Percentiles rank a stretch among this genome's conserved stretches.
These are phyloP conservation scores for Apeira syringaria DNA, from an alignment of 2,888 invertebrate genomes.

Conservation along the genomic window DNA sequence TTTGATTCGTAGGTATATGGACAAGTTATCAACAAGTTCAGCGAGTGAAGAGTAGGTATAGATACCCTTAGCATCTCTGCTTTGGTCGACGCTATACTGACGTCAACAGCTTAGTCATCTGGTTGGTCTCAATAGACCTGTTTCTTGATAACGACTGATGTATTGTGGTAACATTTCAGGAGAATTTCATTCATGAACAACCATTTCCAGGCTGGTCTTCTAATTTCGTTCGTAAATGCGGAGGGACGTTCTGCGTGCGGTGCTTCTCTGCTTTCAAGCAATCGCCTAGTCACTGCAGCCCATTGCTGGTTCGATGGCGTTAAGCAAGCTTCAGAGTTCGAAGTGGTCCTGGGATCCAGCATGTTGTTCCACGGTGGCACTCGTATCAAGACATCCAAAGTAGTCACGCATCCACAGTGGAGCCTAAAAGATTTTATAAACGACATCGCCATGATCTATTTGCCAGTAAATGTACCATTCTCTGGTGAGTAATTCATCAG, in stretches of 20 bases:
- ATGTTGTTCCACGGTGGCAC: constrained; percentile 52
- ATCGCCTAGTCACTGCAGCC: constrained; percentile 55
- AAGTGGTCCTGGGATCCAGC: constrained; percentile 52
- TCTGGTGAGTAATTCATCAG: constrained; percentile 40
- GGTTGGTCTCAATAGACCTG: too few relatives aligned
- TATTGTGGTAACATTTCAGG: too few relatives aligned
- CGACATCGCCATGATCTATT: constrained; percentile 54
- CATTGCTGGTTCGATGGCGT: constrained; percentile 60
- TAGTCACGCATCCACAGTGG: constrained; percentile 51
- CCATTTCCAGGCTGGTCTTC: constrained; percentile 47
- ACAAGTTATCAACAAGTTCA: too few relatives aligned
- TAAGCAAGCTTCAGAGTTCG: constrained; percentile 45
- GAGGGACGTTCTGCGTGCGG: constrained; percentile 55
- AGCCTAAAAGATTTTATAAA: constrained; percentile 36
- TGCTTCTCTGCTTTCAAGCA: constrained; percentile 43
- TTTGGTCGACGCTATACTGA: too few relatives aligned
- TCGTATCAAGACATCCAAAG: constrained; percentile 43
- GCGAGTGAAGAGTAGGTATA: too few relatives aligned
- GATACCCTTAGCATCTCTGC: too few relatives aligned
- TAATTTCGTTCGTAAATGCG: constrained; percentile 45
- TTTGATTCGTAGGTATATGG: too few relatives aligned
- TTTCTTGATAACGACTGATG: too few relatives aligned
- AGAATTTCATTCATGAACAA: too few relatives aligned
- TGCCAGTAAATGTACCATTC: constrained; percentile 41
- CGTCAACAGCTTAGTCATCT: too few relatives aligned